Conservation (phyloP, 2,113 vertebrate genomes). For the Alouatta palliata region DNA sequence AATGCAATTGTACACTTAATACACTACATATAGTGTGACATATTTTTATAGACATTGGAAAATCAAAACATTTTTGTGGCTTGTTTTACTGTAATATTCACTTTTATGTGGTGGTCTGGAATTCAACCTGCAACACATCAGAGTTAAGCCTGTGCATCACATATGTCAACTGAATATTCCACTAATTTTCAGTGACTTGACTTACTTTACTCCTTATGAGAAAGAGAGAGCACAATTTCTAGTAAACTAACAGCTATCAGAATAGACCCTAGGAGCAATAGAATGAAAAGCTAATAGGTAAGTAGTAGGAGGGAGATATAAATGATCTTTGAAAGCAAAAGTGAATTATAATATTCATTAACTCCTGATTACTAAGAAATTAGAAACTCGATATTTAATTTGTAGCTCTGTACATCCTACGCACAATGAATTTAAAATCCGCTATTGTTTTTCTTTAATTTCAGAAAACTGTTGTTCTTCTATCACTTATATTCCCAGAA, state of each 20-base stretch:
- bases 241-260: conserved; percentile 42
- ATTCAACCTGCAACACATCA: neutral
- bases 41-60: neutral
- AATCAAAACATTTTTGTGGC: neutral
- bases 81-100: neutral
- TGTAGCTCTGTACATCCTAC: conserved; percentile 2
- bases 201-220: neutral
- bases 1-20: neutral
- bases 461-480: conserved; percentile 42
- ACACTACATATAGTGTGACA: neutral
- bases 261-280: neutral
- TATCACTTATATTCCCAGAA: neutral
- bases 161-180: conserved; percentile 15
- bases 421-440: conserved; percentile 21
- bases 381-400: conserved; percentile 60
- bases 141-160: neutral
- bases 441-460: conserved; percentile 32
- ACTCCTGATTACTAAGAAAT: conserved; percentile 58
- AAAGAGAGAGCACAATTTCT: conserved; percentile 1
- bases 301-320: conserved; percentile 58
- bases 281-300: conserved; percentile 55
- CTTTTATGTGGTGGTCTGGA: neutral
- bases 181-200: neutral
- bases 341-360: conserved; percentile 67
- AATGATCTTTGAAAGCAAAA: conserved; percentile 56